Percentiles rank a stretch among this genome's conserved stretches.
Conservation (phyloP, 2,113 vertebrate genomes). For the Eclectus roratus region DNA sequence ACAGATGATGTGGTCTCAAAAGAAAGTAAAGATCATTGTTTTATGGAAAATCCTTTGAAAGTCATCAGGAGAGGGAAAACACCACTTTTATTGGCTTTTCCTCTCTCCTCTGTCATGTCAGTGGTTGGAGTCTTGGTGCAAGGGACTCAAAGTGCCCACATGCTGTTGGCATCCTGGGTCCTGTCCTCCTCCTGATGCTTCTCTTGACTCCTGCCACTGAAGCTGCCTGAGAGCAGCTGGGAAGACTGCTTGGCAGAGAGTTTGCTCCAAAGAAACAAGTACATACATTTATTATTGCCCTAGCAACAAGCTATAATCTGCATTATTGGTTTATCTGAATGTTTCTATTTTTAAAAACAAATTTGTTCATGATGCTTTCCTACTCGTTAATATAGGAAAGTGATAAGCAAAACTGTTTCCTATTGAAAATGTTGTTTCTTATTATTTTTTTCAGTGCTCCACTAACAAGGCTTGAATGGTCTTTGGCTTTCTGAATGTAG, state of each 20-base stretch:
- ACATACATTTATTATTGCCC: accelerated
- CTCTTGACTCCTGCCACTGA: not conserved
- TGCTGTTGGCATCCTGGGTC: not conserved
- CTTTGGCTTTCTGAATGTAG: not conserved
- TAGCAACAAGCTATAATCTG: no score
- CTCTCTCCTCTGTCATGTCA: not conserved
- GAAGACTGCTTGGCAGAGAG: not conserved
- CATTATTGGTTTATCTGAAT: not conserved
- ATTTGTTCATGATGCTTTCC: not conserved
- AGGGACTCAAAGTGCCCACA: accelerated
- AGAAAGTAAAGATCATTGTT: not conserved
- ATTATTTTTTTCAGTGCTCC: not conserved
- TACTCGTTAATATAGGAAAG: not conserved
- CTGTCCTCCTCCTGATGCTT: not conserved
- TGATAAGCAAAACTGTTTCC: not conserved
- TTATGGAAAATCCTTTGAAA: not conserved
- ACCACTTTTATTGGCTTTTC: not conserved
- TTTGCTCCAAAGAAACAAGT: not conserved
- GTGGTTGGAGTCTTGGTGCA: not conserved
- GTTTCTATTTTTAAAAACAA: not conserved
- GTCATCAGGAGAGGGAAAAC: not conserved
- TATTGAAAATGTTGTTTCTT: not conserved
- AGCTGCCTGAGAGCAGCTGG: not conserved
- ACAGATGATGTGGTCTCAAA: not conserved
- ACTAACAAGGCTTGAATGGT: not conserved